Evolutionary conservation across 2,797 vertebrate genomes (phyloP).

Genomic region (Rhinichthys osculus): DNA sequence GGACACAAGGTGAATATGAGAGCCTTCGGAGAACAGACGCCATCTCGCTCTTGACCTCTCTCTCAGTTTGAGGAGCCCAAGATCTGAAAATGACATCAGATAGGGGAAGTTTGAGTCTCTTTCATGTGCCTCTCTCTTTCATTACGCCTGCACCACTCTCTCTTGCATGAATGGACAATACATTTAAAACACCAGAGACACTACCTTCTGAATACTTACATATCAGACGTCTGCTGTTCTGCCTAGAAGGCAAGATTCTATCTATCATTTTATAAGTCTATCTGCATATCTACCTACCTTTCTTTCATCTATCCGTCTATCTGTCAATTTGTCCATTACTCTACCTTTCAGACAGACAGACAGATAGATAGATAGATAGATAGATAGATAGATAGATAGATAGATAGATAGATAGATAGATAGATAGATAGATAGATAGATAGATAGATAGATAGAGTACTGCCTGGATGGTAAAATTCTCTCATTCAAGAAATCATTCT

Average conservation of each 20-base stretch:
- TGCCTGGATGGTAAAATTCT: no score
- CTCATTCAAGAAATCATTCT: no score
- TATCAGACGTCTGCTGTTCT: conserved; percentile 47
- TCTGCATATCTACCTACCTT: neutral
- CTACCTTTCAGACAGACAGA: neutral
- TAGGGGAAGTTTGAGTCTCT: conserved; percentile 58
- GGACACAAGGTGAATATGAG: conserved; percentile 60
- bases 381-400: neutral
- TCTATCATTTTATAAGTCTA: neutral
- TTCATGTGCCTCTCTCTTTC: conserved; percentile 61
- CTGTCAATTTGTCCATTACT: neutral
- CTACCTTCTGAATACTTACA: conserved; percentile 49
- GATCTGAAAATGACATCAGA: conserved; percentile 66
- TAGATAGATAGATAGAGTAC: neutral
- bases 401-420: neutral
- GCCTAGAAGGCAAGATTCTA: conserved; percentile 22
- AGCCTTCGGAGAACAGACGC: conserved; percentile 56
- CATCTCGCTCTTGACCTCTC: conserved; percentile 59
- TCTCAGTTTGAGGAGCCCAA: conserved; percentile 48
- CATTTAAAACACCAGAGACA: conserved; percentile 48
- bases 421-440: neutral
- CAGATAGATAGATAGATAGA: neutral
- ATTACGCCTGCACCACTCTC: conserved; percentile 59
- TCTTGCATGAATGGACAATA: conserved; percentile 65
- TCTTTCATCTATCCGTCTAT: neutral